These are phyloP conservation scores for Lasius fuliginosus DNA, from an alignment of 2,888 invertebrate genomes.

Conservation along the genomic window DNA sequence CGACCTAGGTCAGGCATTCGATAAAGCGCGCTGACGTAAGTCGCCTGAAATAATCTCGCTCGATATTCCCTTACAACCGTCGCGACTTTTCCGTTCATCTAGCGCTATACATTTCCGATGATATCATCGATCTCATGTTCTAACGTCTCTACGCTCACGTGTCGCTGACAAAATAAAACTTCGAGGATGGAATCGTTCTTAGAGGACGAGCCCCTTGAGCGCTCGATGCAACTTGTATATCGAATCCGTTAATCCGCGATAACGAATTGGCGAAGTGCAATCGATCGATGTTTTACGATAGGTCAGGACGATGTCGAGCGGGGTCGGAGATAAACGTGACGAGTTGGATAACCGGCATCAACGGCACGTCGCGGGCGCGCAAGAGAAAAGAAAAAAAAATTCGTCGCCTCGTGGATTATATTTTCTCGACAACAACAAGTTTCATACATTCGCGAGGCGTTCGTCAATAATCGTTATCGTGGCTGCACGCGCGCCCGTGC, in stretches of 20 bases:
- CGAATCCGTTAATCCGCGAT: constrained; percentile 12
- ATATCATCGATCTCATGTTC: constrained; percentile 21
- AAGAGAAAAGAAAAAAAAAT: background rate
- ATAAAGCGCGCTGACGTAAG: constrained; percentile 49
- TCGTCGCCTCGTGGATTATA: background rate
- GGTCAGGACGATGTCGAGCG: constrained; percentile 14
- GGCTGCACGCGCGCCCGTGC: background rate
- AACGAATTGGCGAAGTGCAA: constrained; percentile 14
- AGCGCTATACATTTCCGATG: background rate
- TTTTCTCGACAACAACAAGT: background rate
- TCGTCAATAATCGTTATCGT: constrained; percentile 51
- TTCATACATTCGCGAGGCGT: background rate
- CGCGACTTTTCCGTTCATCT: constrained; percentile 5
- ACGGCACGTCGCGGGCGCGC: constrained; percentile 6
- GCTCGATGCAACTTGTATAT: background rate
- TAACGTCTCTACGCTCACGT: background rate
- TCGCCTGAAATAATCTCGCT: constrained; percentile 39
- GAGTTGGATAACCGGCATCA: constrained; percentile 26
- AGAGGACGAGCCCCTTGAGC: background rate
- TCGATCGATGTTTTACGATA: constrained; percentile 7
- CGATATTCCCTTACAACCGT: constrained; percentile 24
- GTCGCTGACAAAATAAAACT: background rate
- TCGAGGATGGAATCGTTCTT: background rate
- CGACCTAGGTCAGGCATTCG: constrained; percentile 48
- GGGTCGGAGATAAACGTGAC: constrained; percentile 31